Percentiles rank a stretch among this genome's conserved stretches.
These are phyloP conservation scores for Eupsittula cactorum DNA, from an alignment of 2,113 vertebrate species.

Conservation along the genomic window DNA sequence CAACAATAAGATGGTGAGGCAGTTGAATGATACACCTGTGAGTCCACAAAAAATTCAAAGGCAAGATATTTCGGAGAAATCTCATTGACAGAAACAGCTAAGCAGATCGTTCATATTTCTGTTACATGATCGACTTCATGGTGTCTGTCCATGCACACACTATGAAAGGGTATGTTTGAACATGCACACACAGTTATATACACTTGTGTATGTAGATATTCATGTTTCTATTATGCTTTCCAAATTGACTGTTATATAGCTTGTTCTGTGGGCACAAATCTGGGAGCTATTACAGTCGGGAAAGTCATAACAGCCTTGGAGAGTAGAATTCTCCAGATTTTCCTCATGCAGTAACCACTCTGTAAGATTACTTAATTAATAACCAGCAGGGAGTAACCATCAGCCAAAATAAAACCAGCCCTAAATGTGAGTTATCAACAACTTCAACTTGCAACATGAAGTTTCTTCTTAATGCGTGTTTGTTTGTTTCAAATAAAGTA, in stretches of 20 bases:
- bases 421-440: not conserved
- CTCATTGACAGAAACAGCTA: not conserved
- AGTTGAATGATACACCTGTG: not conserved
- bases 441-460: not conserved
- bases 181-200: not conserved
- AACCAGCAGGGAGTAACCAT: not conserved
- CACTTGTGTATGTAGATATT: not conserved
- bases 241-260: not conserved
- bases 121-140: not conserved
- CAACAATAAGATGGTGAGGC: not conserved
- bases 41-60: not conserved
- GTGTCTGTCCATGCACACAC: not conserved
- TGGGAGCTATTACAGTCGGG: not conserved
- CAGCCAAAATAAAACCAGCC: not conserved
- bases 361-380: not conserved
- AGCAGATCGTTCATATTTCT: not conserved
- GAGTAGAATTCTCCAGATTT: not conserved
- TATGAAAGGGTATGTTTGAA: constrained; percentile 1
- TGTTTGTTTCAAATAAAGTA: not conserved
- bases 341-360: not conserved
- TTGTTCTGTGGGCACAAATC: not conserved
- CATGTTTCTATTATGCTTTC: not conserved
- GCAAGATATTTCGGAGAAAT: not conserved
- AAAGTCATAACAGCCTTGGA: not conserved
- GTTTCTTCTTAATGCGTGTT: not conserved